phyloP scores from a whole-genome alignment of 2,888 invertebrate species.

The Pheosia tremula region DNA sequence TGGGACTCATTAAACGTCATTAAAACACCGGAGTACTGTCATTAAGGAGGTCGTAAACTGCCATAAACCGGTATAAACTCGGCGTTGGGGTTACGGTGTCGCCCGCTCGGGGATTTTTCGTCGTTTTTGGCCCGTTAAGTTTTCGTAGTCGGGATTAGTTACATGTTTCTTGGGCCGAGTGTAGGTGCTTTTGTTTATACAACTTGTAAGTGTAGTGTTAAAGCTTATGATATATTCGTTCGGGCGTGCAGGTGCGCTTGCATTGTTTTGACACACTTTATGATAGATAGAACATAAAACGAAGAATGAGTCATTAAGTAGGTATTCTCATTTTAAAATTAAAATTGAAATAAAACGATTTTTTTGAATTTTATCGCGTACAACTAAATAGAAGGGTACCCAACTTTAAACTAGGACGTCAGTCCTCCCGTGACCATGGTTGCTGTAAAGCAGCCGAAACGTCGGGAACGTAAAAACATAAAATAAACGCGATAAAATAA shows the following conservation, averaged over 20 bases:
- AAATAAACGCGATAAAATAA: no score
- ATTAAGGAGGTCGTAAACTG: slow-evolving; percentile 55
- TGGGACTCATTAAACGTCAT: slow-evolving; percentile 67
- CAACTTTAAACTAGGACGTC: no score
- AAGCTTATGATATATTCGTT: background rate
- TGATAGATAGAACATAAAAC: no score
- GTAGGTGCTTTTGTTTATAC: slow-evolving; percentile 20
- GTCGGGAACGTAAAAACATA: no score
- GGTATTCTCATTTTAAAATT: no score
- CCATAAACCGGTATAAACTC: slow-evolving; percentile 12
- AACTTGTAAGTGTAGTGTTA: background rate
- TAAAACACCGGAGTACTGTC: slow-evolving; percentile 57
- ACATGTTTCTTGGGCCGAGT: slow-evolving; percentile 24
- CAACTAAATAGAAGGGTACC: no score
- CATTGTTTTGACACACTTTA: background rate
- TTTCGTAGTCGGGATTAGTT: slow-evolving; percentile 24
- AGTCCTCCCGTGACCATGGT: no score
- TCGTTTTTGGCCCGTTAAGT: slow-evolving; percentile 22
- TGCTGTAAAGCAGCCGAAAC: no score
- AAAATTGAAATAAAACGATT: no score
- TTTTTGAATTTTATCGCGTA: no score
- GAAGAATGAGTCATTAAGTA: no score
- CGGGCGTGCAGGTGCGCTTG: background rate
- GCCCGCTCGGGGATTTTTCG: slow-evolving; percentile 52
- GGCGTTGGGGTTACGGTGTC: slow-evolving; percentile 34